Evolutionary conservation across 2,888 invertebrate genomes (phyloP).

Genomic region (Sthenelais limicola): DNA sequence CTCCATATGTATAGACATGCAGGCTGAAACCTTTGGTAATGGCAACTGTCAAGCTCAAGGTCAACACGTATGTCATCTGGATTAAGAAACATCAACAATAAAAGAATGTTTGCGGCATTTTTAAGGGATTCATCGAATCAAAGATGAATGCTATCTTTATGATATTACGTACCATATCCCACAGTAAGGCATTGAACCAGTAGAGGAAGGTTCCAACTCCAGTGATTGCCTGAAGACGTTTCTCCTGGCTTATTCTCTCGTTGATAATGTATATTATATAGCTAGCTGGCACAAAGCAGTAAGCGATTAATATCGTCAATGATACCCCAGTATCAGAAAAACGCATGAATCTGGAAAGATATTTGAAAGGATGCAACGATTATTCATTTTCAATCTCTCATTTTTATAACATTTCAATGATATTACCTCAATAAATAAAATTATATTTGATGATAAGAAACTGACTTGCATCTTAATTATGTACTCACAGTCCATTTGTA

Average conservation of each 20-base stretch:
- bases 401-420: no score
- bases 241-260: slow-evolving; percentile 70
- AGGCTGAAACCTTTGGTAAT: slow-evolving; percentile 68
- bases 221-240: slow-evolving; percentile 70
- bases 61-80: slow-evolving; percentile 62
- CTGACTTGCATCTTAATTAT: no score
- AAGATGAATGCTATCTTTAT: no score
- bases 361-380: no score
- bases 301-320: slow-evolving; percentile 71
- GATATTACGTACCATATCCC: slow-evolving; percentile 68
- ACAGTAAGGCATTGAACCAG: slow-evolving; percentile 65
- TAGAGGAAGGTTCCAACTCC: slow-evolving; percentile 69
- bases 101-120: not conserved
- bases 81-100: not conserved
- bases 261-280: slow-evolving; percentile 69
- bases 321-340: slow-evolving; percentile 73
- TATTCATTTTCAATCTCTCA: no score
- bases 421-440: no score
- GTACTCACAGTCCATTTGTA: slow-evolving; percentile 9
- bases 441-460: no score
- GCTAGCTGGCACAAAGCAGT: slow-evolving; percentile 72
- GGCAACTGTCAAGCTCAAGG: slow-evolving; percentile 61
- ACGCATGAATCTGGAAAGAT: slow-evolving; percentile 64
- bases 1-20: slow-evolving; percentile 65
- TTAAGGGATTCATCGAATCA: no score